Evolutionary conservation across 2,113 vertebrate genomes (phyloP).

Genomic region (Empidonax alnorum): DNA sequence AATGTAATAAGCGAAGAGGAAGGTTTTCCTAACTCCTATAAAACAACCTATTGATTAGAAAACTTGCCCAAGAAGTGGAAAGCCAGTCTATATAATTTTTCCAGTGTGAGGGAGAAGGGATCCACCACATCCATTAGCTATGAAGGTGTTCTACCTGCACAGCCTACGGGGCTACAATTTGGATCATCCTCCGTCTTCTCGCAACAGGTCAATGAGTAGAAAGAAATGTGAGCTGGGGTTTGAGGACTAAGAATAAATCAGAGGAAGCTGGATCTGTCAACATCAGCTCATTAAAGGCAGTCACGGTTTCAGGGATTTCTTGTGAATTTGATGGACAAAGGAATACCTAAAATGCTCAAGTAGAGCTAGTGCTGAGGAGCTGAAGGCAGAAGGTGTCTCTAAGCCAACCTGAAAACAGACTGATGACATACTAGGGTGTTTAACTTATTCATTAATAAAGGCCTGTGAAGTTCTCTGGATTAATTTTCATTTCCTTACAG

Average conservation of each 20-base stretch:
- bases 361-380: background rate
- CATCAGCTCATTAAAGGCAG: rapidly evolving
- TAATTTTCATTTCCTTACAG: background rate
- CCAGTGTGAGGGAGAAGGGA: background rate
- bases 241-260: background rate
- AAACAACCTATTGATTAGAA: background rate
- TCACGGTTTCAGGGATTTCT: background rate
- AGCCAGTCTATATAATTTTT: background rate
- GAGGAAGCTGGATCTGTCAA: background rate
- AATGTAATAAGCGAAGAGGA: background rate
- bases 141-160: background rate
- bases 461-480: background rate
- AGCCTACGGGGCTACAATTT: rapidly evolving
- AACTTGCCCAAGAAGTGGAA: background rate
- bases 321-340: background rate
- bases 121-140: background rate
- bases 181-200: background rate
- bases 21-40: background rate
- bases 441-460: background rate
- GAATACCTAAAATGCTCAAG: background rate
- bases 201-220: rapidly evolving
- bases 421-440: background rate
- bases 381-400: background rate
- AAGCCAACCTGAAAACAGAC: background rate
- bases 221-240: background rate